Conservation (phyloP, 2,888 invertebrate species). For the Lasioglossum malachurum region DNA sequence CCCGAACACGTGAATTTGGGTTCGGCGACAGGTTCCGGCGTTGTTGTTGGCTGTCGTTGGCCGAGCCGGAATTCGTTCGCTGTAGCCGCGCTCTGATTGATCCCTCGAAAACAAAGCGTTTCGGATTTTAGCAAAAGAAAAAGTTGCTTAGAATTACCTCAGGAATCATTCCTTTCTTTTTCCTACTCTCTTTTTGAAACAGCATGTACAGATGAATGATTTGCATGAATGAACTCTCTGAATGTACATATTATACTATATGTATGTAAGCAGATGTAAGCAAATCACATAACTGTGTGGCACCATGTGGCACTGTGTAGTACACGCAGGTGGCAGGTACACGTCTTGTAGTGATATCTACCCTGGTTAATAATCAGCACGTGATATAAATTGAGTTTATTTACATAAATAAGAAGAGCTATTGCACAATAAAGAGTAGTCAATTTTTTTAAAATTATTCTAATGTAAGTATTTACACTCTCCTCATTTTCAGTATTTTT, state of each 20-base stretch:
- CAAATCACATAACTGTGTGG: not conserved
- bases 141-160: too few relatives aligned
- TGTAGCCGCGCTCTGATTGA: too few relatives aligned
- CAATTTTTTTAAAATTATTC: not conserved
- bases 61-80: too few relatives aligned
- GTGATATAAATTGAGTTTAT: constrained; percentile 7
- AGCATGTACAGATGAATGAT: not conserved
- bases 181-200: too few relatives aligned
- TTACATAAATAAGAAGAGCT: not conserved
- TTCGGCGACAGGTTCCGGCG: too few relatives aligned
- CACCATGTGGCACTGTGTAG: too few relatives aligned
- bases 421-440: not conserved
- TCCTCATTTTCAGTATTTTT: not conserved
- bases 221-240: not conserved
- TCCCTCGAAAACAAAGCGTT: too few relatives aligned
- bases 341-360: constrained; percentile 20
- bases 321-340: too few relatives aligned
- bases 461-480: not conserved
- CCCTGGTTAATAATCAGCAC: constrained; percentile 16
- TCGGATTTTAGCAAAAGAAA: too few relatives aligned
- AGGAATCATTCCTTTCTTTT: too few relatives aligned
- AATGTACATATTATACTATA: not conserved
- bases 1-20: too few relatives aligned
- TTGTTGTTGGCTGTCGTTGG: too few relatives aligned
- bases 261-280: not conserved